A percentile compares a stretch with the other conserved stretches of the same genome.
phyloP scores from a whole-genome alignment of 2,797 vertebrate species.

The Lutjanus campechanus region DNA sequence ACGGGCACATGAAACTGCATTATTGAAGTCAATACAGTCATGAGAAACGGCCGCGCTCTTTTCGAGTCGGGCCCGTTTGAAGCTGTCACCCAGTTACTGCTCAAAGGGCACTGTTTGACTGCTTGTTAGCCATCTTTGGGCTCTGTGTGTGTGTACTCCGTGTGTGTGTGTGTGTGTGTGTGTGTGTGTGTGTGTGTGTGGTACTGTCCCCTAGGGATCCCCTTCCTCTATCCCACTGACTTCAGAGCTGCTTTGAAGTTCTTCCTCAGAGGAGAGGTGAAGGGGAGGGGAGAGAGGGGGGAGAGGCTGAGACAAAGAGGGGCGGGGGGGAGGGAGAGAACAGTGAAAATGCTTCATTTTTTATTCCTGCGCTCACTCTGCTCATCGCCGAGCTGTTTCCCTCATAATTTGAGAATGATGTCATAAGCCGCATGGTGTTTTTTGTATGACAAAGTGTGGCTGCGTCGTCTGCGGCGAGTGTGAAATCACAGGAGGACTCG shows the following conservation, averaged over 20 bases:
- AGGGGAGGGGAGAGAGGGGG: slow-evolving; percentile 34
- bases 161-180: slow-evolving; percentile 44
- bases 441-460: slow-evolving; percentile 29
- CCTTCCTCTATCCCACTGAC: slow-evolving; percentile 71
- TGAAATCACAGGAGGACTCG: not conserved
- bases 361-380: slow-evolving; percentile 27
- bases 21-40: slow-evolving; percentile 67
- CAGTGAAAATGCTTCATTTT: slow-evolving; percentile 38
- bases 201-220: slow-evolving; percentile 62
- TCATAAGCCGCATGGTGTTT: slow-evolving; percentile 32
- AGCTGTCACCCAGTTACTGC: slow-evolving; percentile 70
- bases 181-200: slow-evolving; percentile 40
- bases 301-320: slow-evolving; percentile 43
- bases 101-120: slow-evolving; percentile 73
- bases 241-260: slow-evolving; percentile 85
- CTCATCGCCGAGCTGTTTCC: slow-evolving; percentile 7
- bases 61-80: slow-evolving; percentile 67
- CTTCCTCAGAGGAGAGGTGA: slow-evolving; percentile 63
- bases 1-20: slow-evolving; percentile 59
- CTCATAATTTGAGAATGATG: slow-evolving; percentile 53
- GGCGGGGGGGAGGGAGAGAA: slow-evolving; percentile 10
- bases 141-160: slow-evolving; percentile 47
- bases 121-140: slow-evolving; percentile 74
- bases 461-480: not conserved
- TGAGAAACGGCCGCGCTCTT: slow-evolving; percentile 51